phyloP scores from a whole-genome alignment of 2,888 invertebrate species.

The Sphaerophoria rueppellii region DNA sequence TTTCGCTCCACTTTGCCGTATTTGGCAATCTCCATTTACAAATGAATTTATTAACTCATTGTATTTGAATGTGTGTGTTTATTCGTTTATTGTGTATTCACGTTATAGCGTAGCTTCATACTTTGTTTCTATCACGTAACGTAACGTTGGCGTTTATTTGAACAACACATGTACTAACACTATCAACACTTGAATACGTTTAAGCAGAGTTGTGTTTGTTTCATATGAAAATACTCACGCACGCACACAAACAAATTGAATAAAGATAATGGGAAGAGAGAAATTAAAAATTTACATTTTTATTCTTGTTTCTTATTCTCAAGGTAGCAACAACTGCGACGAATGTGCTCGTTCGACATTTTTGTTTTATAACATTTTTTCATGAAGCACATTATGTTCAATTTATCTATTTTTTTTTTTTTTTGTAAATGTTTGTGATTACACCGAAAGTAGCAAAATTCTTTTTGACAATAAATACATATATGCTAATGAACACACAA shows the following conservation, averaged over 20 bases:
- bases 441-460: too few species aligned
- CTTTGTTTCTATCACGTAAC: constrained; percentile 28
- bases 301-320: constrained; percentile 33
- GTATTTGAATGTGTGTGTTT: constrained; percentile 24
- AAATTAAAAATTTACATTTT: constrained; percentile 34
- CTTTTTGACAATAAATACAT: too few species aligned
- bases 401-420: constrained; percentile 20
- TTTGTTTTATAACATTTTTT: constrained; percentile 41
- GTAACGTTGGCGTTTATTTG: constrained; percentile 20
- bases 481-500: too few species aligned
- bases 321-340: constrained; percentile 45
- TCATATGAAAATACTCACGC: neutral
- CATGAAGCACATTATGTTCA: constrained; percentile 38
- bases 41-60: neutral
- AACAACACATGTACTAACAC: neutral
- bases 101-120: constrained; percentile 41
- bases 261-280: constrained; percentile 40
- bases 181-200: neutral
- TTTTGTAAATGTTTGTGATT: neutral
- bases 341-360: constrained; percentile 50
- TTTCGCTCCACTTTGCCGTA: constrained; percentile 53
- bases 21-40: constrained; percentile 54
- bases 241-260: constrained; percentile 20
- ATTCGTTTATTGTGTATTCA: neutral
- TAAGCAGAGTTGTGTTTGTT: neutral